Evolutionary conservation across 2,113 vertebrate genomes (phyloP), one percentile per base, ranked within the genome.

Genomic region (Labrus mixtus): DNA sequence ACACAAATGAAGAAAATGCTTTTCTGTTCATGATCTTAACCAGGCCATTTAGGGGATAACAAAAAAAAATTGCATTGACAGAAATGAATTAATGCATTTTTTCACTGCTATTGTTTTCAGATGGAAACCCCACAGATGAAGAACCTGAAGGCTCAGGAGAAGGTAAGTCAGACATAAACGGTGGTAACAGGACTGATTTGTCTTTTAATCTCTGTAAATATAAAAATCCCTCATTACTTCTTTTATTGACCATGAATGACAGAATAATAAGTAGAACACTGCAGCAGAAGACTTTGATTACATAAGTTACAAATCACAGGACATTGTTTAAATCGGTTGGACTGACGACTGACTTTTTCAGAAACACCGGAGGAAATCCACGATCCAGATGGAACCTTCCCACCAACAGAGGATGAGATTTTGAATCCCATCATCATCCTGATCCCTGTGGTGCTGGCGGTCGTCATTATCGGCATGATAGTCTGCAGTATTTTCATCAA

Each of bases 391-490:
- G 0, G 0, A 9, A 10, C 1, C 12, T 0, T 0, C 0, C 1
- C 1, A 13, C 0, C 4, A 15, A 29, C n/a, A 0, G 9, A 4
- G 1, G 60, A 77, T 0, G 60, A 74, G 0, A 6, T 1, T 22
- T 48, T 50, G 36, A 54, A 9, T 55, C 3, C n/a, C 50, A 68
- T 83, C 43, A 55, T 88, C 64, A 82, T 91, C 58, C 20, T 90
- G n/a, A 71, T 91, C 54, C 76, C 89, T 0, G 87, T 87, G 48
- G 83, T 62, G 10, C 68, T 93, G 74, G 88, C 68, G 45, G 62
- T 88, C 4, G 0, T 90, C 0, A 68, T 93, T 43, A 68, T 87
- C 10, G 19, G 20, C 53, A 23, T 78, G 5, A 71, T 91, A 22
- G 79, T 90, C 8, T 64, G 67, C 4, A 61, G 76, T 2, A 68